These are phyloP conservation scores for Aphelinus atriplicis DNA, from an alignment of 1,140 invertebrate species.

Conservation along the genomic window DNA sequence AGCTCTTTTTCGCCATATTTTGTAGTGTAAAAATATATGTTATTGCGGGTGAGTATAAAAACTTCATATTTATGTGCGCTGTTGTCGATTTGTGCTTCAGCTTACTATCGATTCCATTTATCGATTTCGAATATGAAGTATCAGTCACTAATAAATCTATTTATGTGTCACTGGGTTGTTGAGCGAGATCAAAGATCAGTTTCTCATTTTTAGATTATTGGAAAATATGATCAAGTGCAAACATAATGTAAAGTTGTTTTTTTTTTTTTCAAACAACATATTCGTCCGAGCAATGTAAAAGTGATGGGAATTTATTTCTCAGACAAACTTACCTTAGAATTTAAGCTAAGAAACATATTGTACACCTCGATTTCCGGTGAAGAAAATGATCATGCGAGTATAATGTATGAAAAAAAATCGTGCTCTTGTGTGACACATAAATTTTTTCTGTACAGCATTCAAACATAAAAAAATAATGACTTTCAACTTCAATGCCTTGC, in stretches of 20 bases:
- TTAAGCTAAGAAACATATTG: slow-evolving; percentile 27
- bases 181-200: slow-evolving; percentile 17
- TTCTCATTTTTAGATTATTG: no score
- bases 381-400: slow-evolving; percentile 22
- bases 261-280: no score
- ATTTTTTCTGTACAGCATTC: slow-evolving; percentile 12
- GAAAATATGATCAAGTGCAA: no score
- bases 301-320: slow-evolving; percentile 21
- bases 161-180: slow-evolving; percentile 12
- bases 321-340: slow-evolving; percentile 29
- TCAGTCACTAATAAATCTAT: neutral
- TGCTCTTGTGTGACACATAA: neutral
- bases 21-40: no score
- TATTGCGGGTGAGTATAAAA: no score
- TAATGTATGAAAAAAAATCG: neutral
- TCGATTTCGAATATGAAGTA: neutral
- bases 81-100: neutral
- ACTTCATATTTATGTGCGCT: neutral
- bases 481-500: slow-evolving; percentile 18
- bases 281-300: neutral
- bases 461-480: neutral
- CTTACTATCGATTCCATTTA: neutral
- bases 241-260: no score
- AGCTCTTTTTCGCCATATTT: no score
- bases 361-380: neutral